Percentiles rank a stretch among this genome's conserved stretches.
Conservation (phyloP, 2,797 vertebrate genomes). For the Phalanger gymnotis region DNA sequence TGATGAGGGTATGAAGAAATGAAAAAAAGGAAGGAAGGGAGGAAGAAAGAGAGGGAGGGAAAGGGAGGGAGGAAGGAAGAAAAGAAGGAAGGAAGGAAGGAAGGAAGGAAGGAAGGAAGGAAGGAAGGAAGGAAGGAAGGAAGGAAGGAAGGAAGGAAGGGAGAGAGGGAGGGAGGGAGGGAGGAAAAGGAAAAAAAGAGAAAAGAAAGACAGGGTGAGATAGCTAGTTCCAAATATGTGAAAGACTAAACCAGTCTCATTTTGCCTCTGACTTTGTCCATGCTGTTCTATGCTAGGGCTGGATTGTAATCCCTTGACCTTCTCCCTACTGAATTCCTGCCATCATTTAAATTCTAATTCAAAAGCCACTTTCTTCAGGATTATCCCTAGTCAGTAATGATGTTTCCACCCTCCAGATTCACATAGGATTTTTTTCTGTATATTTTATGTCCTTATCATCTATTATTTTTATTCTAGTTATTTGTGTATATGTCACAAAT, state of each 20-base stretch:
- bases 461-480: not conserved
- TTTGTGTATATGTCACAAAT: not conserved
- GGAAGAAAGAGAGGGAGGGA: too few species aligned
- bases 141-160: too few species aligned
- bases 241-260: not conserved
- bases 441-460: not conserved
- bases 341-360: constrained; percentile 24
- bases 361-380: constrained; percentile 49
- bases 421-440: not conserved
- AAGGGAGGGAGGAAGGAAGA: too few species aligned
- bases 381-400: not conserved
- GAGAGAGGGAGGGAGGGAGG: too few species aligned
- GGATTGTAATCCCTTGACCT: not conserved
- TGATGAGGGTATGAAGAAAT: not conserved
- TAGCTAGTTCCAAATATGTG: not conserved
- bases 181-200: too few species aligned
- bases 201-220: too few species aligned
- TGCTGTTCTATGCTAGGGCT: not conserved
- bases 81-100: too few species aligned
- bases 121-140: too few species aligned
- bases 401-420: not conserved
- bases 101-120: too few species aligned
- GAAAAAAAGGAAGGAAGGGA: too few species aligned
- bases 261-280: not conserved
- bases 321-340: constrained; percentile 34